These are phyloP conservation scores for Eurytoma californica DNA, from an alignment of 2,888 invertebrate species.

Conservation along the genomic window DNA sequence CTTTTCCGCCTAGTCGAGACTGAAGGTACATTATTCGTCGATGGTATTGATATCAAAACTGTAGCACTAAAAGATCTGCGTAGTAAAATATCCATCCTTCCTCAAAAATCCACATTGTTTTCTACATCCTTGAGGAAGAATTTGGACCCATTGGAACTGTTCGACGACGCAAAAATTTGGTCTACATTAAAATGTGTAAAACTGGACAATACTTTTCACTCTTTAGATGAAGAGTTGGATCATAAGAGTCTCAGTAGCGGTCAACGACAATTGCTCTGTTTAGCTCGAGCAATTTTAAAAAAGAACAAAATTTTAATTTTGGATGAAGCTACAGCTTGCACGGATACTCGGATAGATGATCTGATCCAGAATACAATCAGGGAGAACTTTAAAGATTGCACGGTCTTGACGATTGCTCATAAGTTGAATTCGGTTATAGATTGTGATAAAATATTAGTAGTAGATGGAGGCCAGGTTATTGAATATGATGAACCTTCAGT, in stretches of 20 bases:
- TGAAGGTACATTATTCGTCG: conserved; percentile 86
- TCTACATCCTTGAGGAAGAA: conserved; percentile 89
- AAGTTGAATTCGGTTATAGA: conserved; percentile 95
- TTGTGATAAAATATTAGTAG: conserved; percentile 89
- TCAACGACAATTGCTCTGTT: conserved; percentile 90
- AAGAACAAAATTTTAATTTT: conserved; percentile 88
- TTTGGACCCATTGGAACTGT: conserved; percentile 88
- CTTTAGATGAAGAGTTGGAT: conserved; percentile 81
- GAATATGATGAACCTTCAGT: too few species aligned
- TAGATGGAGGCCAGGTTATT: conserved; percentile 85
- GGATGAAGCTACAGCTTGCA: conserved; percentile 95
- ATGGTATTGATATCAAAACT: conserved; percentile 82
- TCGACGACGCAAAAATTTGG: conserved; percentile 86
- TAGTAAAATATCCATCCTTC: conserved; percentile 91
- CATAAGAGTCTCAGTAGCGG: conserved; percentile 91
- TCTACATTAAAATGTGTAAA: conserved; percentile 86
- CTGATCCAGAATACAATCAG: conserved; percentile 91
- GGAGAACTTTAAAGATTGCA: conserved; percentile 86
- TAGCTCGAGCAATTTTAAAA: conserved; percentile 89
- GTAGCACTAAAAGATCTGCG: conserved; percentile 87
- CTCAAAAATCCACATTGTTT: conserved; percentile 93
- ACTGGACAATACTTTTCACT: conserved; percentile 82
- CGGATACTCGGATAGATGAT: conserved; percentile 87
- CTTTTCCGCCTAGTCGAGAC: conserved; percentile 89
- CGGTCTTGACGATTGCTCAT: conserved; percentile 94